Conservation (phyloP, 2,797 vertebrate species). For the Cynodonichthys magdalenae region DNA sequence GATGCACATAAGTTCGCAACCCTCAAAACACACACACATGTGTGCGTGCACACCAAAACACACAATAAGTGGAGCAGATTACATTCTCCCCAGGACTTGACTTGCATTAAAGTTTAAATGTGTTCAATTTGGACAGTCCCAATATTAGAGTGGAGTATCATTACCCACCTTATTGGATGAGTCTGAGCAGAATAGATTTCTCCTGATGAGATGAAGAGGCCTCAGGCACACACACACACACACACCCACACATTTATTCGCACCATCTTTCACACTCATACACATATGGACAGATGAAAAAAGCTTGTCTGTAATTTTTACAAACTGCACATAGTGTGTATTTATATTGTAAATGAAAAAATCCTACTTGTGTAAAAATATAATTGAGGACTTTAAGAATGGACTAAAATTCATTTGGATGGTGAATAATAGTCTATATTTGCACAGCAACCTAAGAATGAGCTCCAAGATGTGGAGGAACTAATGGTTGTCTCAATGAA, state of each 20-base stretch:
- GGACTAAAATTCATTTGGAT: neutral
- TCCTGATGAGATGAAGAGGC: conserved; percentile 76
- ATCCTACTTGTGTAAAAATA: neutral
- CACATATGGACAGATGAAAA: conserved; percentile 25
- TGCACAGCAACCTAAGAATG: no score
- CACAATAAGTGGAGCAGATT: conserved; percentile 60
- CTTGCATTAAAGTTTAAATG: conserved; percentile 80
- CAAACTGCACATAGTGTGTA: neutral
- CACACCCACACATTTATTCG: conserved; percentile 12
- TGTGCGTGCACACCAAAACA: conserved; percentile 11
- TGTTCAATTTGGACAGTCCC: conserved; percentile 73
- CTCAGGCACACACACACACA: conserved; percentile 49
- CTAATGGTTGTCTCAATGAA: neutral
- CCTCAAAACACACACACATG: conserved; percentile 5
- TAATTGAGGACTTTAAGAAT: neutral
- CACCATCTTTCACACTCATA: conserved; percentile 22
- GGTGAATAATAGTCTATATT: neutral
- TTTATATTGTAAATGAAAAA: neutral
- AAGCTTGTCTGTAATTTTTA: conserved; percentile 9
- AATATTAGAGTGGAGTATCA: conserved; percentile 77
- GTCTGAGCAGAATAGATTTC: conserved; percentile 75
- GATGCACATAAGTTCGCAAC: conserved; percentile 18
- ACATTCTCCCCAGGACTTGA: conserved; percentile 75
- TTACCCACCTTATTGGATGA: conserved; percentile 76
- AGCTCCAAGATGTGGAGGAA: neutral